Base-by-base conservation (phyloP, 2,113 vertebrate genomes). In the Phalacrocorax aristotelis region DNA sequence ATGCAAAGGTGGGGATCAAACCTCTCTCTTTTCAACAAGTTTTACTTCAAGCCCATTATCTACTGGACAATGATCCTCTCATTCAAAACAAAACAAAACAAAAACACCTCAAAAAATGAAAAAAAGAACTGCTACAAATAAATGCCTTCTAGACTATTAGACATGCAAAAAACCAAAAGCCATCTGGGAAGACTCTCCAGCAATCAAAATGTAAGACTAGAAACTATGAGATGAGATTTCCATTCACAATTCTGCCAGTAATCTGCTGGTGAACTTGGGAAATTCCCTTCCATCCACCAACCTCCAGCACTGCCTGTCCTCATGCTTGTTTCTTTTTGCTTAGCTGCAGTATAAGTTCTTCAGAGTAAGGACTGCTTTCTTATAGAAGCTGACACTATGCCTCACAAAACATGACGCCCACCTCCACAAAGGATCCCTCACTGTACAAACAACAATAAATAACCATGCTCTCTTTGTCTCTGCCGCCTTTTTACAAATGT, bases 321-420 rank as follows among this genome's bases (percentile, higher is more conserved):
- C 15, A 40, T 1, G 6, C 21, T 60, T 7, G 7, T 34, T 52
- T 27, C n/a, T 32, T 55, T 83, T 51, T 7, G 26, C 44, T 66
- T 51, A 29, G 32, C 15, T 52, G 27, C 40, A 42, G 5, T 7
- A 3, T 3, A 71, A 74, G 25, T 13, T 65, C 54, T 44, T 38
- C 54, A 64, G 30, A 38, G 17, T 4, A 42, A 48, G 22, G 21
- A 12, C 7, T 16, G 7, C 13, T 57, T 57, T n/a, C 40, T 69
- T 21, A 9, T 32, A 21, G 17, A 17, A 60, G 15, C 26, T 76
- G n/a, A 40, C 36, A 22, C 25, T 27, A 9, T 7, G 19, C 15
- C 11, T 52, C 42, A 23, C 7, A 1, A 16, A 38, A n/a, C 42
- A 5, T 0, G 15, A 13, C 1, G 2, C 13, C 32, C 44, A 60